Base-by-base conservation (phyloP, 2,888 invertebrate species). In the Odontocerum albicorne region DNA sequence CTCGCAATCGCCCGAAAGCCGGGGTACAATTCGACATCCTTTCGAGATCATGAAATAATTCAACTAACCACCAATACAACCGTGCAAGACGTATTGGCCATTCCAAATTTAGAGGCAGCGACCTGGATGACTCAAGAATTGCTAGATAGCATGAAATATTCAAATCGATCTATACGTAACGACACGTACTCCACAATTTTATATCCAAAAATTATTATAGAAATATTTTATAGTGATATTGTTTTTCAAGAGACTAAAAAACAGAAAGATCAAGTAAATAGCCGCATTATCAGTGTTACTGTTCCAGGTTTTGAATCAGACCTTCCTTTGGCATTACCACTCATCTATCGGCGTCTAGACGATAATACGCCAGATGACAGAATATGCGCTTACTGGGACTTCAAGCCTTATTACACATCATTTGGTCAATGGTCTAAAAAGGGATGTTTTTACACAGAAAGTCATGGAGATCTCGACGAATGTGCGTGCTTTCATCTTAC, bases 341-440 rank as follows among this genome's bases (percentile, higher is more conserved):
- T 86, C 10, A 63, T 83, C 45, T 79, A 81, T 62, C 71, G 67
- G 61, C 42, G 49, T 52, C 62, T 60, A 60, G 36, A 60, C 62
- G 64, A 65, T 44, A 52, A 64, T 13, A 59, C 62, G 20, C 44
- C 61, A 44, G 56, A 59, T 10, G 54, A 67, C n/a, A 68, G 66
- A 15, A 67, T 68, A 19, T 84, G 84, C 63, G 77, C 77, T 2
- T 83, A 75, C 65, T 84, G 84, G 84, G 77, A 83, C 63, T 82
- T 80, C 62, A 63, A 71, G 52, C 60, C 65, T 12, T 61, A 17
- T 8, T 38, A 50, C 19, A 32, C 44, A 4, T 51, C 49, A 49
- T 68, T 42, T 81, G 75, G 75, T 40, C 70, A 67, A 19, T 86
- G 86, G 86, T 79, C 78, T 2, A 72, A 69, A 1, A 70, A 76